Percentiles rank a stretch among this genome's conserved stretches.
phyloP scores from a whole-genome alignment of 2,888 invertebrate genomes.

The Elegia similella region DNA sequence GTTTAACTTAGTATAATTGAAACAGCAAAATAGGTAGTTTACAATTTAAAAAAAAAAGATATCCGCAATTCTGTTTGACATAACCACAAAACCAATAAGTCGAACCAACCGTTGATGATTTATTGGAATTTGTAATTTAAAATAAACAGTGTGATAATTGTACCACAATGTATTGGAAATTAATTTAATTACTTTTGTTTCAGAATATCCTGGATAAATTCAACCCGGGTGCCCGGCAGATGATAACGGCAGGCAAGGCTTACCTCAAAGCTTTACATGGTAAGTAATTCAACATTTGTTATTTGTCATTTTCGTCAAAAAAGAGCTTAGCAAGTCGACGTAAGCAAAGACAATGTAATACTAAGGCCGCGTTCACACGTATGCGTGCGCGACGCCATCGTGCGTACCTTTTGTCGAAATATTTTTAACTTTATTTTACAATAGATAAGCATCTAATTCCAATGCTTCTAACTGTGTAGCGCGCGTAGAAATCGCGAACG shows the following conservation, averaged over 20 bases:
- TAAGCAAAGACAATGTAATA: too few relatives aligned
- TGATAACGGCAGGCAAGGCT: slow-evolving; percentile 96
- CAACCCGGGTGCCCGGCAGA: slow-evolving; percentile 95
- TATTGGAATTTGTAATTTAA: not conserved
- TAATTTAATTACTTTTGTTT: slow-evolving; percentile 69
- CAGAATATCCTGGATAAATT: slow-evolving; percentile 98
- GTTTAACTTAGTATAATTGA: too few relatives aligned
- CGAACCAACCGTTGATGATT: not conserved
- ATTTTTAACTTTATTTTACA: too few relatives aligned
- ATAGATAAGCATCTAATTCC: too few relatives aligned
- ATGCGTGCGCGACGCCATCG: too few relatives aligned
- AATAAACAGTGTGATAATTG: not conserved
- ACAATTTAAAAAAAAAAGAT: not conserved
- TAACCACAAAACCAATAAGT: not conserved
- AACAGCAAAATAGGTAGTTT: too few relatives aligned
- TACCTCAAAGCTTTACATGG: slow-evolving; percentile 97
- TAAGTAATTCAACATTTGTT: slow-evolving; percentile 77
- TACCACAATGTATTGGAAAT: not conserved
- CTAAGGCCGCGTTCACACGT: too few relatives aligned
- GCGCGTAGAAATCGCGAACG: too few relatives aligned
- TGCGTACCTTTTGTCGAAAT: too few relatives aligned
- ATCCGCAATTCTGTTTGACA: not conserved
- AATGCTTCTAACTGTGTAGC: too few relatives aligned
- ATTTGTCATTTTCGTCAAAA: not conserved
- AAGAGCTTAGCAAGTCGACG: too few relatives aligned